Evolutionary conservation across 1,140 invertebrate species (phyloP).

Genomic region (Venturia canescens): DNA sequence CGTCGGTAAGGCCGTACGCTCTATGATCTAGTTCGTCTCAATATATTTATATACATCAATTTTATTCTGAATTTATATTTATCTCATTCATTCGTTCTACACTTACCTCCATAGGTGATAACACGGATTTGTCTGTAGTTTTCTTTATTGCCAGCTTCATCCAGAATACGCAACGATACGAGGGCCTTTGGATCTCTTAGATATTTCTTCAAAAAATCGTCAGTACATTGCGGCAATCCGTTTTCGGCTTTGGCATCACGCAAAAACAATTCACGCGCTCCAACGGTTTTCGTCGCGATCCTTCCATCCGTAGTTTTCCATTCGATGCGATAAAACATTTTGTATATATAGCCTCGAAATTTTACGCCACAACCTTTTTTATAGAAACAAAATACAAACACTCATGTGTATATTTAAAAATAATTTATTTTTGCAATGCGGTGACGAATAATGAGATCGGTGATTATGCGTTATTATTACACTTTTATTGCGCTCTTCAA

Average conservation of each 20-base stretch:
- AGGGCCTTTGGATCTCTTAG: neutral
- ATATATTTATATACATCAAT: neutral
- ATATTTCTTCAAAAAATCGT: conserved; percentile 2
- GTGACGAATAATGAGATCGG: no score
- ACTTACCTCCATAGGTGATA: conserved; percentile 11
- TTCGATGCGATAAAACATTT: neutral
- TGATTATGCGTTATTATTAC: no score
- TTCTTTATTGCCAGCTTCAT: conserved; percentile 1
- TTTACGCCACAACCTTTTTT: no score
- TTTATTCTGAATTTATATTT: neutral
- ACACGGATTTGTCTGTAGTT: neutral
- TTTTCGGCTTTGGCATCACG: conserved; percentile 2
- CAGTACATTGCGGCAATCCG: neutral
- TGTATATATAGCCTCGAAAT: no score
- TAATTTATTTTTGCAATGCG: no score
- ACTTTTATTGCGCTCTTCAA: no score
- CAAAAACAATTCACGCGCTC: neutral
- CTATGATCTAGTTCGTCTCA: no score
- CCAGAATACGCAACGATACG: neutral
- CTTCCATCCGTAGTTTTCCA: neutral
- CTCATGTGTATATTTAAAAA: no score
- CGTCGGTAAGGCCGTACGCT: no score
- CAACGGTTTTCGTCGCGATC: neutral
- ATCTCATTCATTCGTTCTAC: neutral
- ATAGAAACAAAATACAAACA: no score